Conservation (phyloP, 1,140 invertebrate species). For the Nephila pilipes region DNA sequence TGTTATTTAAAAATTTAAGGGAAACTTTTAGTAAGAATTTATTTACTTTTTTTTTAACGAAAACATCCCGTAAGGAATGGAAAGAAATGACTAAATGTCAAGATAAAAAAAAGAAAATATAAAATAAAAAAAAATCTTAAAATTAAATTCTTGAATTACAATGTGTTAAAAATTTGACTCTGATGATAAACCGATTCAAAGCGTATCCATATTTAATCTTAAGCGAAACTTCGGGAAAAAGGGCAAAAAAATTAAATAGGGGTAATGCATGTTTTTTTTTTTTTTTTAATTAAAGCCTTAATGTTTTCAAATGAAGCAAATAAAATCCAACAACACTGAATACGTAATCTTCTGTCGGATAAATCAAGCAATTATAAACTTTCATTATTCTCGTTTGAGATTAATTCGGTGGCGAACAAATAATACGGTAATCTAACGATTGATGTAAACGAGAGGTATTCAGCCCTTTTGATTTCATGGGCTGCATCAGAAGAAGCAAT, state of each 20-base stretch:
- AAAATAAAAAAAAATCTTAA: no score
- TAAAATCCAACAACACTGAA: neutral
- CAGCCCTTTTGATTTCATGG: no score
- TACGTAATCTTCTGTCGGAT: neutral
- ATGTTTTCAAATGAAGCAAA: neutral
- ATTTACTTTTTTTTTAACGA: no score
- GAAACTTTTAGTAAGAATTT: no score
- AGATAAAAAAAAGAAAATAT: no score
- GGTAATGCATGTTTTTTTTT: no score
- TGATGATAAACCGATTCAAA: neutral
- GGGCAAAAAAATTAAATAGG: neutral
- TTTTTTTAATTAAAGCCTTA: neutral
- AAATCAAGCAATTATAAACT: constrained; percentile 14
- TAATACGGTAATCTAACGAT: constrained; percentile 29
- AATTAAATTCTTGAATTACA: no score
- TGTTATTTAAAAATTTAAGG: no score
- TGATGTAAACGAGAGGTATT: no score
- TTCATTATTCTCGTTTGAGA: constrained; percentile 5
- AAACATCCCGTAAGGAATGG: no score
- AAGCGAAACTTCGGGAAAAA: neutral
- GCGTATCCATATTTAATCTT: neutral
- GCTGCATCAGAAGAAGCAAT: no score
- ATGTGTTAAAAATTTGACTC: neutral
- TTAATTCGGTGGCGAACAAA: neutral
- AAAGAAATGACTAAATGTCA: no score